Base-by-base conservation (phyloP, 1,140 invertebrate genomes). In the Eriocheir sinensis region DNA sequence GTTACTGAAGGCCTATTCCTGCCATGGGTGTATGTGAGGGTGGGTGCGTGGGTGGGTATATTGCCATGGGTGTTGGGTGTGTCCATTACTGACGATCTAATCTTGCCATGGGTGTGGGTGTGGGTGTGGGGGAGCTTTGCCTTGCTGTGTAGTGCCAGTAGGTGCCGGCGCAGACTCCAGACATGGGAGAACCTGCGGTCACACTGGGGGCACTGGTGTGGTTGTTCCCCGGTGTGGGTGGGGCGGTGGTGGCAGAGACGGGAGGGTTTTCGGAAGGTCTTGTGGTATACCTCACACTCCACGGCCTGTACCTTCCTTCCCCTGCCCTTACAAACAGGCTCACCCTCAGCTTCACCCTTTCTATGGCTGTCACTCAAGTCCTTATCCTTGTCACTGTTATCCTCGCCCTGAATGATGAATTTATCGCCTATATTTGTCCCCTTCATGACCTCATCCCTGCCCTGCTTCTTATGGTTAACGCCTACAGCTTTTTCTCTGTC, bases 181-280 rank as follows among this genome's bases (percentile, higher is more conserved):
- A 27, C 38, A 53, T 91, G 32, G 8, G 53, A 79, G 79, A 81
- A 92, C 79, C 60, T 92, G 27, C 38, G 79, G 6, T 40, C 48
- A 9, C 91, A 92, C 40, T 81, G 38, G 6, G 21, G 32, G n/a
- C 91, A 92, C 27, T 53, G 12, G 36, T 81, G 81, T 12, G 91
- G 91, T 44, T 41, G 32, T 40, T 92, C 91, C 41, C 91, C 91
- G 2, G 79, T 81, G 91, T 92, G 91, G 3, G 48, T 83, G 79
- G 21, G 81, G 27, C 30, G 79, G 60, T 92, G 91, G 32, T 92
- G 79, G 27, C 41, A 27, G 12, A 92, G 27, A 2, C 81, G 72
- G 15, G 91, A 81, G n/a, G 53, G 30, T 15, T 81, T 92, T 3
- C 32, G 34, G 48, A 53, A 92, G 12, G 0, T 92, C 32, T 92